A percentile compares a stretch with the other conserved stretches of the same genome.
Conservation (phyloP, 2,113 vertebrate species). For the Connochaetes taurinus region DNA sequence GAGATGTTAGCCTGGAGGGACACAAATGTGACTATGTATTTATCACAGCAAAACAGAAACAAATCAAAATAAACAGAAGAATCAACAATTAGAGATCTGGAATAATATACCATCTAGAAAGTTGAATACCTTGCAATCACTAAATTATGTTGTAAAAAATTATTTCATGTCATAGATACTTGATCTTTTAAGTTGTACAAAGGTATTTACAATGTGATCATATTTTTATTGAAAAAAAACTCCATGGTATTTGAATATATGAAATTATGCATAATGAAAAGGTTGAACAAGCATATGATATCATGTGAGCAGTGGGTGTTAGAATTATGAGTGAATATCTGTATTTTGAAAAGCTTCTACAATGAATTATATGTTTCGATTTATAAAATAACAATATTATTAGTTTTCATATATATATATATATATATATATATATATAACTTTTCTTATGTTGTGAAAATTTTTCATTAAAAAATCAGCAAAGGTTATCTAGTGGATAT, state of each 20-base stretch:
- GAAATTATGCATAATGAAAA: conserved; percentile 6
- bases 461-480: background rate
- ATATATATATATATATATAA: background rate
- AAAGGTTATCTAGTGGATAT: background rate
- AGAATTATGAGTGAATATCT: background rate
- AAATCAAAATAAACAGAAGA: background rate
- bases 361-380: background rate
- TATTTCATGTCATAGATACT: background rate
- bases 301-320: background rate
- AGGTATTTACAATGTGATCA: background rate
- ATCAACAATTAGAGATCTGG: background rate
- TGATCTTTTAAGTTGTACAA: background rate
- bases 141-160: background rate
- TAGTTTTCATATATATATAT: background rate
- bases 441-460: background rate
- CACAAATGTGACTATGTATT: background rate
- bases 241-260: background rate
- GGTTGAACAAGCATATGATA: background rate
- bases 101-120: background rate
- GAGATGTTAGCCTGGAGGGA: background rate
- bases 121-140: background rate
- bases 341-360: background rate
- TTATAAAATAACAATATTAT: background rate
- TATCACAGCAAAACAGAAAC: background rate
- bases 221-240: background rate